Conservation (phyloP, 2,797 vertebrate genomes). For the Peromyscus nudipes region DNA sequence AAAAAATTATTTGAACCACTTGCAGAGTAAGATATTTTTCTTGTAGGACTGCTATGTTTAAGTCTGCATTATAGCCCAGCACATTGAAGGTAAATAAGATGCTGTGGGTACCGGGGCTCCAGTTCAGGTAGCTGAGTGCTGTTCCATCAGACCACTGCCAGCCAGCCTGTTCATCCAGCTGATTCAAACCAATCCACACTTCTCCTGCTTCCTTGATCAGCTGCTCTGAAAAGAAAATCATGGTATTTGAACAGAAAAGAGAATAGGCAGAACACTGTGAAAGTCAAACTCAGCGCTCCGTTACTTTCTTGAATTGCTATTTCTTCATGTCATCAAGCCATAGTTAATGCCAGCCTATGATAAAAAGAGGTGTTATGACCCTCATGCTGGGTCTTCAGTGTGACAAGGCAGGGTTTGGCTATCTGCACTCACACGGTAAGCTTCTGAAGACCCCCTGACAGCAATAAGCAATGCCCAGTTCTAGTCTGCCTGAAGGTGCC, state of each 20-base stretch:
- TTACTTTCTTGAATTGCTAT: conserved; percentile 32
- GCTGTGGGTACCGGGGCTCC: conserved; percentile 88
- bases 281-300: not conserved
- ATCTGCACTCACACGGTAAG: not conserved
- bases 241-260: not conserved
- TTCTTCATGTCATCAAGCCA: not conserved
- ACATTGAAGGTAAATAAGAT: conserved; percentile 28
- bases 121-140: conserved; percentile 92
- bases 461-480: not conserved
- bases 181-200: conserved; percentile 96
- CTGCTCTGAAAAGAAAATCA: conserved; percentile 89
- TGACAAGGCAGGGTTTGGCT: not conserved
- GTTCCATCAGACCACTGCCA: conserved; percentile 97
- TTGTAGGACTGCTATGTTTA: not conserved
- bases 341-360: not conserved
- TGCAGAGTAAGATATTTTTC: not conserved
- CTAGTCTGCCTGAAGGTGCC: not conserved
- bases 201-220: conserved; percentile 88
- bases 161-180: conserved; percentile 90
- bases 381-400: not conserved
- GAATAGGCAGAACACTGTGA: not conserved
- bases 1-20: not conserved
- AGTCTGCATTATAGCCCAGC: not conserved
- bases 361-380: not conserved
- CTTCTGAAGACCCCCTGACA: not conserved